Percentiles rank a stretch among this genome's conserved stretches.
These are phyloP conservation scores for Lasiurus borealis DNA, from an alignment of 2,113 vertebrate species.

Conservation along the genomic window DNA sequence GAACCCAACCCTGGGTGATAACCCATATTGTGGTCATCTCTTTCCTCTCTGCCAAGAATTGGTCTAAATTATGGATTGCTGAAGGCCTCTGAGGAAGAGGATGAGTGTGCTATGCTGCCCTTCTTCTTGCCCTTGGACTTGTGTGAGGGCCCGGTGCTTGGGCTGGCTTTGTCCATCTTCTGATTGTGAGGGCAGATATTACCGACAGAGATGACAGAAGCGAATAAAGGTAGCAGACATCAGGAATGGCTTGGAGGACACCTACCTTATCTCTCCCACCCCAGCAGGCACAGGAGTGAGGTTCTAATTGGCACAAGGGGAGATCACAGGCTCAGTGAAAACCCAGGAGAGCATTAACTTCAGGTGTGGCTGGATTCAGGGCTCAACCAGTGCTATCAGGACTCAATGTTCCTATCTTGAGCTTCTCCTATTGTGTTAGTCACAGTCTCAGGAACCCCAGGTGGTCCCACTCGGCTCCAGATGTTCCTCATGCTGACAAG, in stretches of 20 bases:
- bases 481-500: not conserved
- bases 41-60: not conserved
- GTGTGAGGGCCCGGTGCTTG: not conserved
- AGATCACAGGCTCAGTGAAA: not conserved
- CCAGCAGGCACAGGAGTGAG: not conserved
- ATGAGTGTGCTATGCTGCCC: not conserved
- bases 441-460: not conserved
- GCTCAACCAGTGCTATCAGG: not conserved
- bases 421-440: not conserved
- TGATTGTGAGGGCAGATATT: not conserved
- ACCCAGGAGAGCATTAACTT: not conserved
- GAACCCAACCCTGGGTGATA: not conserved
- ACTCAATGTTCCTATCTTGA: not conserved
- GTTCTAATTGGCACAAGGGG: not conserved
- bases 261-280: not conserved
- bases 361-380: not conserved
- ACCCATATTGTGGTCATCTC: too few species aligned
- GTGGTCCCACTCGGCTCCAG: not conserved
- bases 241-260: not conserved
- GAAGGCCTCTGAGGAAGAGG: not conserved
- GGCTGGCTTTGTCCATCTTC: not conserved
- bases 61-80: not conserved
- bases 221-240: not conserved
- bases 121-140: not conserved
- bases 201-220: not conserved